phyloP scores from a whole-genome alignment of 1,140 invertebrate species.

The Hycleus phaleratus region DNA sequence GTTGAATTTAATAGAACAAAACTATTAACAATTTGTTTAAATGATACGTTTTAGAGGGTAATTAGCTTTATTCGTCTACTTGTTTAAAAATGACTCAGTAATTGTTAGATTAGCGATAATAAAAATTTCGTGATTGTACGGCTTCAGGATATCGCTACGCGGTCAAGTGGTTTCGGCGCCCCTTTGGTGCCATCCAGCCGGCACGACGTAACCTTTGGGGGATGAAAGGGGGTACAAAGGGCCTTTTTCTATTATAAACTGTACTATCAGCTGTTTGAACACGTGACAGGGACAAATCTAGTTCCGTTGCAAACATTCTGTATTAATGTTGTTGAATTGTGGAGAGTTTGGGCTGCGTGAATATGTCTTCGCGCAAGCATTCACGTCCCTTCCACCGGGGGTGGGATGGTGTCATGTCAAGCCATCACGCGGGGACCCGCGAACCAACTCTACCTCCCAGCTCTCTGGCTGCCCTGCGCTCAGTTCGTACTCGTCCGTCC shows the following conservation, averaged over 20 bases:
- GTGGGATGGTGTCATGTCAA: conserved; percentile 40
- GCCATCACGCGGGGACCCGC: conserved; percentile 37
- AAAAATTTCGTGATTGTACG: no score
- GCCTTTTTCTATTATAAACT: neutral
- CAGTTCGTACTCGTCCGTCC: conserved; percentile 33
- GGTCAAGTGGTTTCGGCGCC: no score
- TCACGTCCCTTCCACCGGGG: conserved; percentile 24
- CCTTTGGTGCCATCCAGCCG: no score
- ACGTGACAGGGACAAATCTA: conserved; percentile 20
- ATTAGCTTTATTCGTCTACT: no score
- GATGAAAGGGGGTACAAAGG: neutral
- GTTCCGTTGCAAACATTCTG: neutral
- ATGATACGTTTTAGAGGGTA: no score
- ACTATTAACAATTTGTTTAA: neutral
- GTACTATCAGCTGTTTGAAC: conserved; percentile 31
- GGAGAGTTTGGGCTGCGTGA: conserved; percentile 30
- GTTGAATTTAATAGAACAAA: neutral
- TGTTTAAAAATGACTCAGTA: no score
- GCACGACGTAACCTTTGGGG: neutral
- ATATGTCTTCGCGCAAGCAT: conserved; percentile 34
- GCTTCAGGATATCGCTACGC: no score
- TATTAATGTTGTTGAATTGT: conserved; percentile 1
- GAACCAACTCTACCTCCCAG: conserved; percentile 27
- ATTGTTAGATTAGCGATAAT: no score
- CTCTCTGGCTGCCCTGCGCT: conserved; percentile 26